phyloP scores from a whole-genome alignment of 1,140 invertebrate species.

The Rhyacophila brunnea region DNA sequence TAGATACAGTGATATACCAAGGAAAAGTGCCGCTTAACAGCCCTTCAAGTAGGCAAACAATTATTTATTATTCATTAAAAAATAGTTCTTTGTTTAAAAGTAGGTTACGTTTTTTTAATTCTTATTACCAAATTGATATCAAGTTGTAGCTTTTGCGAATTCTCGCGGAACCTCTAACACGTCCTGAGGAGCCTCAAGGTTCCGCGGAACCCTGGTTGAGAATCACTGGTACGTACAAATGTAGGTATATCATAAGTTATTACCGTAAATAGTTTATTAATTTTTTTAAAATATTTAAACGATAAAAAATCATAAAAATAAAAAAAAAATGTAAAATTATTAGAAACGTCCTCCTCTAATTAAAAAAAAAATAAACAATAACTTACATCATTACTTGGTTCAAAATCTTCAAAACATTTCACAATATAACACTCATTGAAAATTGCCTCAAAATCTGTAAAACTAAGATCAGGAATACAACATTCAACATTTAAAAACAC shows the following conservation, averaged over 20 bases:
- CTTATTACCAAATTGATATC: no score
- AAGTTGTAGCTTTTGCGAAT: no score
- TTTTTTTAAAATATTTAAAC: neutral
- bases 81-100: no score
- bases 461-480: slow-evolving; percentile 6
- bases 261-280: neutral
- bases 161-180: no score
- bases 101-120: no score
- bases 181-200: neutral
- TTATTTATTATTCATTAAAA: no score
- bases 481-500: neutral
- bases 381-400: slow-evolving; percentile 2
- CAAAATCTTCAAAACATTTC: slow-evolving; percentile 3
- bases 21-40: no score
- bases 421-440: slow-evolving; percentile 15
- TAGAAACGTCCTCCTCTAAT: neutral
- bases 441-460: neutral
- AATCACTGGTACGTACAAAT: neutral
- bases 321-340: neutral
- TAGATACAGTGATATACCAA: no score
- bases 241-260: neutral
- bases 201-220: no score
- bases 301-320: neutral
- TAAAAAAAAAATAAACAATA: neutral
- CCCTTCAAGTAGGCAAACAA: no score